Evolutionary conservation across 1,140 invertebrate species (phyloP).

Genomic region (Brachionus paranguensis): DNA sequence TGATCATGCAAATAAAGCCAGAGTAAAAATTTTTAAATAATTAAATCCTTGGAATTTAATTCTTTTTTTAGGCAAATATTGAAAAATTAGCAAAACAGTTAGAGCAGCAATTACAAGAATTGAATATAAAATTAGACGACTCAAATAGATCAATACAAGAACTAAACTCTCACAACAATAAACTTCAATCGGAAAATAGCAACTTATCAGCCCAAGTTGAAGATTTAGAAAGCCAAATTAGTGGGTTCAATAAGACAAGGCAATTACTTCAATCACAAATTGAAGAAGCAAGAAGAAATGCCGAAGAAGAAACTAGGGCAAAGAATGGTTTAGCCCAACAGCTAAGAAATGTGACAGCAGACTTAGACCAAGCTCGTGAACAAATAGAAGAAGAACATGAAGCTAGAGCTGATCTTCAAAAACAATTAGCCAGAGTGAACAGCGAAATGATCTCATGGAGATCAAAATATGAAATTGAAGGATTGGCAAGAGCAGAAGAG

Average conservation of each 20-base stretch:
- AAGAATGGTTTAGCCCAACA: constrained; percentile 45
- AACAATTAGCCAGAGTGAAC: constrained; percentile 65
- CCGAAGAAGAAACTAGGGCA: constrained; percentile 49
- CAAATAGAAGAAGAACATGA: constrained; percentile 72
- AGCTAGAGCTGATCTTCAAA: constrained; percentile 95
- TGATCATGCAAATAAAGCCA: constrained; percentile 83
- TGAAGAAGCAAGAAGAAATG: constrained; percentile 46
- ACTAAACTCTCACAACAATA: constrained; percentile 5
- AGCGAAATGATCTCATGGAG: constrained; percentile 66
- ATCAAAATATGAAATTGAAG: constrained; percentile 45
- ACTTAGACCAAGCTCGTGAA: constrained; percentile 93
- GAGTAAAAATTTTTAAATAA: constrained; percentile 62
- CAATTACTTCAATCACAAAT: constrained; percentile 31
- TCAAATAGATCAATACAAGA: neutral
- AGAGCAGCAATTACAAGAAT: constrained; percentile 85
- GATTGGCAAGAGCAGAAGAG: constrained; percentile 76
- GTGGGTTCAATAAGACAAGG: neutral
- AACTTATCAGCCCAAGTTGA: neutral
- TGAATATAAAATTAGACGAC: constrained; percentile 65
- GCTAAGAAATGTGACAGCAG: constrained; percentile 80
- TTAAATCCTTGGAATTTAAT: neutral
- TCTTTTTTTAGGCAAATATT: constrained; percentile 67
- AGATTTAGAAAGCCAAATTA: constrained; percentile 32
- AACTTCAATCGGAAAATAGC: constrained; percentile 19
- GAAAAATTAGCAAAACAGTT: constrained; percentile 94